Base-by-base conservation (phyloP, 2,113 vertebrate species). In the Serilophus lunatus region DNA sequence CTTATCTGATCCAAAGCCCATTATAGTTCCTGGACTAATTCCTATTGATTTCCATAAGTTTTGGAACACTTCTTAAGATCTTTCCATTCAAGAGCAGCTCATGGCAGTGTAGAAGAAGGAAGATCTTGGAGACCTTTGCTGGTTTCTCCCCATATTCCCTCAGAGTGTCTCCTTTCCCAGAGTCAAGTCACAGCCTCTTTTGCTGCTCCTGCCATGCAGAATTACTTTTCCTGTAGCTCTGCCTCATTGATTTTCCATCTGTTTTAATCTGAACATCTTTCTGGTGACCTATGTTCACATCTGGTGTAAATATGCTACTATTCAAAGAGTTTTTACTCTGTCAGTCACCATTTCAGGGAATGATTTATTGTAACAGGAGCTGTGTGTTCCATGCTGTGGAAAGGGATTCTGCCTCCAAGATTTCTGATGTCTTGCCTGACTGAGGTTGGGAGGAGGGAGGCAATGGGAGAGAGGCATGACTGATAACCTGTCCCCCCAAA, bases 221-320 rank as follows among this genome's bases (percentile, higher is more conserved):
- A 93, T 40, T 51, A 70, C 56, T 78, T 95, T n/a, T 90, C 80
- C 93, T 83, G 25, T 33, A 74, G 51, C 38, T 68, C 68, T 68
- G 95, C 93, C 82, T 96, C 96, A 95, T 93, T 96, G 95, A 24
- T 81, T 94, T 64, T 94, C 95, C 94, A 96, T 96, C 94, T 97
- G 93, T 88, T 96, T 88, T 60, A 60, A 60, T 93, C 72, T 86
- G 68, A 92, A 35, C 72, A 83, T 90, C 64, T 95, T 97, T 78
- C 76, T 95, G 82, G 88, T 97, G 95, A 95, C 95, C 94, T 81
- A 1, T 86, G 93, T 45, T 93, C 13, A 25, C 93, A 94, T 92
- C 94, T 96, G 94, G 72, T 95, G 69, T 86, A 92, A 97, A 96
- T 92, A 95, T 90, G 92, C 61, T 90, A 1, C 82, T 75, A 56